Evolutionary conservation across 2,797 vertebrate species (phyloP).

Genomic region (Ambastaia sidthimunki): DNA sequence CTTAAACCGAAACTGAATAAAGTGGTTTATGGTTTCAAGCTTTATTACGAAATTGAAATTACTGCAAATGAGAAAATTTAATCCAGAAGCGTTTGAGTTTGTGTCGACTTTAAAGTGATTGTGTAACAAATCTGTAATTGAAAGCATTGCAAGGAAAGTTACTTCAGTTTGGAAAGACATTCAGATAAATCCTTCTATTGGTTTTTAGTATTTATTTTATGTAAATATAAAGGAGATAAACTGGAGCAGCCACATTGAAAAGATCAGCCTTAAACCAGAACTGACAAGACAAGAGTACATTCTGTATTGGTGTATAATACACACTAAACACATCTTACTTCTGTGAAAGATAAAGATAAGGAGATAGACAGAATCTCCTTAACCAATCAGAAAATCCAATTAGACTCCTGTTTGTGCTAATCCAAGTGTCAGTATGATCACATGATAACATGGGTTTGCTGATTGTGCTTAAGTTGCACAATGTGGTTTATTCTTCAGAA

Average conservation of each 20-base stretch:
- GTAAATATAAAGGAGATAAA: neutral
- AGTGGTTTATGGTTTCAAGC: neutral
- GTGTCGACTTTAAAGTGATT: too few relatives aligned
- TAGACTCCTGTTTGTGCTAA: too few relatives aligned
- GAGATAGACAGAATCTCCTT: conserved; percentile 7
- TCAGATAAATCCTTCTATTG: neutral
- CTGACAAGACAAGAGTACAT: neutral
- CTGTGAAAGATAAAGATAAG: neutral
- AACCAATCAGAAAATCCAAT: conserved; percentile 10
- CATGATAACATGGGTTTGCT: conserved; percentile 17
- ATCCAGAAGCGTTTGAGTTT: neutral
- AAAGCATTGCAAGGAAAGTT: neutral
- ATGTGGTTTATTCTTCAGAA: conserved; percentile 3
- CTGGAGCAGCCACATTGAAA: neutral
- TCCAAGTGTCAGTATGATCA: neutral
- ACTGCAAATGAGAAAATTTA: neutral
- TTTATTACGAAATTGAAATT: neutral
- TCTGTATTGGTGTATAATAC: neutral
- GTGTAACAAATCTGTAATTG: too few relatives aligned
- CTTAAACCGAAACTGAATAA: neutral
- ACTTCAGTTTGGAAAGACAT: neutral
- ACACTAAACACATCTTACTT: neutral
- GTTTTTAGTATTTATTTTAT: neutral
- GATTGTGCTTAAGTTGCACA: neutral
- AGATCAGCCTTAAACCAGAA: neutral